Evolutionary conservation across 2,113 vertebrate genomes (phyloP).

Genomic region (Syrmaticus mikado): DNA sequence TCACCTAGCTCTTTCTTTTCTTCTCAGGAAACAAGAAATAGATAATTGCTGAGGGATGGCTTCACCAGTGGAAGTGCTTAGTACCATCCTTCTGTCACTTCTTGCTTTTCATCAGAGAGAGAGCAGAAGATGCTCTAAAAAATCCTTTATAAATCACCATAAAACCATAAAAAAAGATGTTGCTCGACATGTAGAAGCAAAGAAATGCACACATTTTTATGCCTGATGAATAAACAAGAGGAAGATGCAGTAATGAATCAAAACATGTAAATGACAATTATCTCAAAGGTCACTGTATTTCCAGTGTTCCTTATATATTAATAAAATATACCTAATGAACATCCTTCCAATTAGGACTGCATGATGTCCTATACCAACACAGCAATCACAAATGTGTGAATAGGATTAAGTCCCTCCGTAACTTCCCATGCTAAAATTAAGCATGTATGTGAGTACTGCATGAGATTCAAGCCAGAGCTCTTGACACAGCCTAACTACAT

Average conservation of each 20-base stretch:
- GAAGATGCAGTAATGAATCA: conserved; percentile 8
- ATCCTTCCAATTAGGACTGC: neutral
- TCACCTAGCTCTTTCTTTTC: neutral
- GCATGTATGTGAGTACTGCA: neutral
- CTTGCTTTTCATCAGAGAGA: neutral
- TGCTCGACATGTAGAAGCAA: neutral
- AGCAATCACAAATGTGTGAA: neutral
- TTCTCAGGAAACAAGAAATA: neutral
- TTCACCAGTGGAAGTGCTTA: neutral
- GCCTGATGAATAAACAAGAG: neutral
- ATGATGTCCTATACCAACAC: neutral
- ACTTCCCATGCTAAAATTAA: neutral
- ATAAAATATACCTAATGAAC: conserved; percentile 25
- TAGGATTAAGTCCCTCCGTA: neutral
- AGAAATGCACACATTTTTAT: neutral
- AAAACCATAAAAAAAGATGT: no score
- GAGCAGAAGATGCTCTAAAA: neutral
- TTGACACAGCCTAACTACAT: neutral
- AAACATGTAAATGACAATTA: conserved; percentile 22
- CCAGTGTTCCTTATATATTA: neutral
- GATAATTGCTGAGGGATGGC: neutral
- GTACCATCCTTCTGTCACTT: neutral
- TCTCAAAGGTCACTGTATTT: conserved; percentile 31
- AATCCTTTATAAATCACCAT: neutral
- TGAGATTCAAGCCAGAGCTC: neutral